These are phyloP conservation scores for Cliona cf. orientalis DNA, from an alignment of 37 sponge, comb jelly and placozoan genomes.

Conservation along the genomic window DNA sequence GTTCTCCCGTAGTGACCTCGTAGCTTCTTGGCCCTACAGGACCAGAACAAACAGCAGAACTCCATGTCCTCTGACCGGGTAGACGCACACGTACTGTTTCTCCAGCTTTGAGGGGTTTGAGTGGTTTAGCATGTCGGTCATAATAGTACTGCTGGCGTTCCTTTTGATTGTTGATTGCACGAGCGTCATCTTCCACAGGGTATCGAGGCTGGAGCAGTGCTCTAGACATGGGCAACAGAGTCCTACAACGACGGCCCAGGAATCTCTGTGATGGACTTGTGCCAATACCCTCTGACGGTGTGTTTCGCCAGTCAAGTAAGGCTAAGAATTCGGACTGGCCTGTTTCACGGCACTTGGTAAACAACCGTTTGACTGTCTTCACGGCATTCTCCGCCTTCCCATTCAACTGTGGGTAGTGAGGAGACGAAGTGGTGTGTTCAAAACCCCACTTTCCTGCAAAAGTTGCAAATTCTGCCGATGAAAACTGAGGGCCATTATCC, in stretches of 20 bases:
- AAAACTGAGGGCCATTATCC: slow-evolving; percentile 56
- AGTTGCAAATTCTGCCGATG: slow-evolving; percentile 14
- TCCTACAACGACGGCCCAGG: slow-evolving; percentile 37
- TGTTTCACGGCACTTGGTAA: slow-evolving; percentile 34
- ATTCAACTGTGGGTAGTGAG: slow-evolving; percentile 53
- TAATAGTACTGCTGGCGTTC: slow-evolving; percentile 17
- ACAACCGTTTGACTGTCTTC: slow-evolving; percentile 49
- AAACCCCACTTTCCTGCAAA: slow-evolving; percentile 55
- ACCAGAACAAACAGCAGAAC: slow-evolving; percentile 19
- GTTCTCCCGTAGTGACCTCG: slow-evolving; percentile 16
- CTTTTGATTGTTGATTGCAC: not conserved
- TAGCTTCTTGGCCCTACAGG: slow-evolving; percentile 35
- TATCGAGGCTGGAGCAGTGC: not conserved
- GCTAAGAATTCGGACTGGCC: slow-evolving; percentile 45
- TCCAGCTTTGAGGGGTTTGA: slow-evolving; percentile 17
- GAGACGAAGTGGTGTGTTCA: slow-evolving; percentile 38
- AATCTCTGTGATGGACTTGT: slow-evolving; percentile 65
- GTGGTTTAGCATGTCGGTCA: slow-evolving; percentile 21
- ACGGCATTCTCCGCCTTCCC: slow-evolving; percentile 64
- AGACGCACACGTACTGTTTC: slow-evolving; percentile 31
- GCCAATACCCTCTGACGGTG: slow-evolving; percentile 45
- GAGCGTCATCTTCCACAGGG: not conserved
- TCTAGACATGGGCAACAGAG: slow-evolving; percentile 29
- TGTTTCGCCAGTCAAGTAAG: slow-evolving; percentile 69
- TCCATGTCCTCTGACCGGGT: slow-evolving; percentile 34